Evolutionary conservation across 2,888 invertebrate genomes (phyloP), one percentile per base, ranked within the genome.

Genomic region (Lacanobia wlatinum): DNA sequence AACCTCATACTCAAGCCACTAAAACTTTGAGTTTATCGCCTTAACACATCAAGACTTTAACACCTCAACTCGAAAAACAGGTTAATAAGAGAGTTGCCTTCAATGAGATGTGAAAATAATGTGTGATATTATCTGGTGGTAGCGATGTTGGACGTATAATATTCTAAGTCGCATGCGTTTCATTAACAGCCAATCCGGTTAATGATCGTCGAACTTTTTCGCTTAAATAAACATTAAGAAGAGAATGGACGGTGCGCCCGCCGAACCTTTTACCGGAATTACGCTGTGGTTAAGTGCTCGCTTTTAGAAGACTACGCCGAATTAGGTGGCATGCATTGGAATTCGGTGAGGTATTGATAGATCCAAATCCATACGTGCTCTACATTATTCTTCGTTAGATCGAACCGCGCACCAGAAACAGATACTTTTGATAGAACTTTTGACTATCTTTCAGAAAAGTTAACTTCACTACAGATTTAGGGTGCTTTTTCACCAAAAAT

Each of bases 151-250:
- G 74, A 73, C 76, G 77, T 86, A 89, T 91, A 91, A 92, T 90
- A 91, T 89, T 92, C 90, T 90, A 91, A 92, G 90, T 90, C 87
- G 88, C 84, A 85, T 86, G 86, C 87, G 90, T 93, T 93, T 94
- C 92, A 94, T 94, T 94, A 92, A 92, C 91, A 92, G 86, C 90
- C 93, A 94, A 94, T 94, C 90, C 90, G 84, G 92, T 92, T 94
- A 94, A 95, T 94, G 93, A 94, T 90, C 89, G 89, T 90, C 90
- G 90, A 94, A 94, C 89, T 94, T 94, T 94, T 94, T 93, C 94
- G 92, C 94, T 94, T 93, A 95, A 94, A 95, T 93, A 94, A 94
- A 94, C 94, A 94, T 94, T 93, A 94, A 92, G 92, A 93, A 90
- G 91, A 92, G 91, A 94, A 94, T 92, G 91, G 90, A 92, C 91